phyloP scores from a whole-genome alignment of 2,797 vertebrate genomes.

The Clarias pachynema region DNA sequence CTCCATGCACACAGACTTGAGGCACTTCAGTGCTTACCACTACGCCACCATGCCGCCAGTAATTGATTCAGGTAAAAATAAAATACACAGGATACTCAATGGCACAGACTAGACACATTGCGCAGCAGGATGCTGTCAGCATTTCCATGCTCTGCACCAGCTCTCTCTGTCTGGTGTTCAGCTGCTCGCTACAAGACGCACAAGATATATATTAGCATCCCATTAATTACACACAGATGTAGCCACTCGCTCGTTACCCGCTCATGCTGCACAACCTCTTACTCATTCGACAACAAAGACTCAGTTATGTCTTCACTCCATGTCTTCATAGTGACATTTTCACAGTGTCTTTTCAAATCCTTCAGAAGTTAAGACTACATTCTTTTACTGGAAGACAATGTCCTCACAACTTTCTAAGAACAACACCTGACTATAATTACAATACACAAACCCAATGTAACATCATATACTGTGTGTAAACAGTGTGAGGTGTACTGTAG shows the following conservation, averaged over 20 bases:
- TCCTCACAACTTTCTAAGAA: neutral
- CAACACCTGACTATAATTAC: neutral
- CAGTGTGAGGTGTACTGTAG: neutral
- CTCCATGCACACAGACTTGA: too few species aligned
- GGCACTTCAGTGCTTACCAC: too few species aligned
- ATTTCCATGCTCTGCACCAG: neutral
- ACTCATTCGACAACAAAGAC: neutral
- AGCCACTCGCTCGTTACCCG: neutral
- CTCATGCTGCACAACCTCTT: neutral
- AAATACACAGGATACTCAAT: neutral
- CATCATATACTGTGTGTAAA: neutral
- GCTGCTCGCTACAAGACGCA: neutral
- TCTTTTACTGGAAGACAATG: neutral
- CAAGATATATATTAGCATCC: neutral
- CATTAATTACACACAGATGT: constrained; percentile 11
- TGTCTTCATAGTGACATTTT: neutral
- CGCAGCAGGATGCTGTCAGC: neutral
- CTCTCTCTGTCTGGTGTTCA: neutral
- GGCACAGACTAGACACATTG: neutral
- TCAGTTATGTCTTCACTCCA: too few species aligned
- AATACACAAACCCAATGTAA: neutral
- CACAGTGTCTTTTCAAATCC: neutral
- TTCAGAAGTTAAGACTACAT: neutral
- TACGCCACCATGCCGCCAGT: too few species aligned
- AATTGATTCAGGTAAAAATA: neutral